Conservation (phyloP, 37 sponge, comb jelly and placozoan genomes). For the Chondrilla cf. caribensis region DNA sequence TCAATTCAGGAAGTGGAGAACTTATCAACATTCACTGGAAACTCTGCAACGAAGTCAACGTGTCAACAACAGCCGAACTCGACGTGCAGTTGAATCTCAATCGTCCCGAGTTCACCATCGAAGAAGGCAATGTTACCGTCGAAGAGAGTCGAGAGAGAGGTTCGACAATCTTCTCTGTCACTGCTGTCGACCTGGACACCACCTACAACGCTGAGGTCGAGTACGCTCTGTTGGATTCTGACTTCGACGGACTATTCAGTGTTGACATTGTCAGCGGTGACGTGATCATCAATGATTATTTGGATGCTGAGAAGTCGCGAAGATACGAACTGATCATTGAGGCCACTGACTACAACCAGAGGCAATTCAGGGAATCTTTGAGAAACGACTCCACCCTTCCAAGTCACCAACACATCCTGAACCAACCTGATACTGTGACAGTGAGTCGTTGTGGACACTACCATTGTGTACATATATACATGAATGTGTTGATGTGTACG, state of each 20-base stretch:
- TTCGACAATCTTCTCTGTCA: not conserved
- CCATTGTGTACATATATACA: no score
- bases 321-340: slow-evolving; percentile 1
- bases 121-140: not conserved
- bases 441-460: not conserved
- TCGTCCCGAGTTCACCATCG: not conserved
- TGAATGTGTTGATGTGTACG: no score
- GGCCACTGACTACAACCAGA: slow-evolving; percentile 23
- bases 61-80: not conserved
- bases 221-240: slow-evolving; percentile 10
- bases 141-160: not conserved
- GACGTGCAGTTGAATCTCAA: slow-evolving; percentile 15
- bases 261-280: slow-evolving; percentile 35
- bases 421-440: not conserved
- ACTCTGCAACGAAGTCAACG: not conserved
- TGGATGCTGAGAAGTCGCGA: slow-evolving; percentile 19
- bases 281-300: not conserved
- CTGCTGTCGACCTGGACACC: slow-evolving; percentile 31
- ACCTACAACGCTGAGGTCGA: slow-evolving; percentile 27
- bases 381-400: not conserved
- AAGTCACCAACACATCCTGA: slow-evolving; percentile 2
- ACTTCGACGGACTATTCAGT: slow-evolving; percentile 1
- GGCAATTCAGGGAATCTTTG: not conserved
- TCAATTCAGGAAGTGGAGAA: slow-evolving; percentile 31
- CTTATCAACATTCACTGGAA: slow-evolving; percentile 46